Base-by-base conservation (phyloP, 2,888 invertebrate genomes). In the Nymphalis polychloros region DNA sequence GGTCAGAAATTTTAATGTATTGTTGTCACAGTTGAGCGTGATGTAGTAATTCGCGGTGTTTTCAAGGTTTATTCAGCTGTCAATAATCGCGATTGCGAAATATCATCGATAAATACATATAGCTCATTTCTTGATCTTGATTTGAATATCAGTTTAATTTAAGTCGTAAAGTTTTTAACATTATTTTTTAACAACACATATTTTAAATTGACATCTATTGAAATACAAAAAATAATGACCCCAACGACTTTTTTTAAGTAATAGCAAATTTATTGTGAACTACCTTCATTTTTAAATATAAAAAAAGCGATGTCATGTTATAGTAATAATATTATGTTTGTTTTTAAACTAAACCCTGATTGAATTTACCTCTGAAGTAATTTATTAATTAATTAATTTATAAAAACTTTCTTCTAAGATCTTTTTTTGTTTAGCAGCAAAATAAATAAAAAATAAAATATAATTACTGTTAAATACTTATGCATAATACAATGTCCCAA, bases 31-130 rank as follows among this genome's bases (percentile, higher is more conserved):
- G 76, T 76, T 72, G 73, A 72, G 27, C 76, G 73, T 74, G 76
- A 71, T 80, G 48, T 80, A 64, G 67, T 72, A 73, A 72, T 81
- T 75, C 69, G 77, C 78, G 76, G 76, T 83, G 81, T 84, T 86
- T 86, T 90, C 89, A 90, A 89, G 89, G 89, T 87, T 89, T 84
- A 78, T 77, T 77, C 79, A 81, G 78, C 81, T 85, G 85, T 87
- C 85, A 84, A 76, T 76, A 76, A 81, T 83, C 82, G 60, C 55
- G 55, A 66, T 70, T 63, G 55, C 60, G 60, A 79, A 76, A 80
- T 27, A 46, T 60, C 35, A n/a, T 16, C 50, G 17, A 7, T 27
- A 23, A n/a, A n/a, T 55, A 13, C 41, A 13, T 41, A 41, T 41
- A 41, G 13, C 10, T 41, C 4, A 41, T 13, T 41, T 13, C 4